phyloP scores from a whole-genome alignment of 1,140 invertebrate genomes.

The Conus betulinus region DNA sequence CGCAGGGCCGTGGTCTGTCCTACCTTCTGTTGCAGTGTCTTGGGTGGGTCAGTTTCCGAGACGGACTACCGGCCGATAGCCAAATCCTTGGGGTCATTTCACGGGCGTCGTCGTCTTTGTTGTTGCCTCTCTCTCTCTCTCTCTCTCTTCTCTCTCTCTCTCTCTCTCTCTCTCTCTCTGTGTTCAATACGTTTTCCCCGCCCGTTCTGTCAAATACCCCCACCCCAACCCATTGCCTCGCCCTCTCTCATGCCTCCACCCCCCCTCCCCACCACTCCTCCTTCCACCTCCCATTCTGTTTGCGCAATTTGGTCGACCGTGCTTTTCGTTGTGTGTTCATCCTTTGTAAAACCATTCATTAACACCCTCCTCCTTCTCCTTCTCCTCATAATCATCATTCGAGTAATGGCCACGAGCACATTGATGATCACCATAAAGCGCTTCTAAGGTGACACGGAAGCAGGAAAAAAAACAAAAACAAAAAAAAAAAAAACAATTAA shows the following conservation, averaged over 20 bases:
- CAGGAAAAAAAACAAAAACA: too few relatives aligned
- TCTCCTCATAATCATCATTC: too few relatives aligned
- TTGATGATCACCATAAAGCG: too few relatives aligned
- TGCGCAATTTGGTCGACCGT: background rate
- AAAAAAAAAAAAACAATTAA: too few relatives aligned
- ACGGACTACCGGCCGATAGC: too few relatives aligned
- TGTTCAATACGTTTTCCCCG: too few relatives aligned
- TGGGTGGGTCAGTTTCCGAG: background rate
- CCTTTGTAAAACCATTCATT: too few relatives aligned
- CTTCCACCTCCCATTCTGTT: background rate
- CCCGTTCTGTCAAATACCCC: background rate
- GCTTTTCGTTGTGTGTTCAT: background rate
- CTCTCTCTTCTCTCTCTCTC: background rate
- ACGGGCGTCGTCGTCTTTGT: background rate
- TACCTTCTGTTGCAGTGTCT: constrained; percentile 2
- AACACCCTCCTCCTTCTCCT: too few relatives aligned
- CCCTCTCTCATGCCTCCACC: background rate
- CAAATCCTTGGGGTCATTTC: background rate
- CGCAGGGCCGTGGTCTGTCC: too few relatives aligned
- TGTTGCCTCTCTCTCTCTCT: background rate
- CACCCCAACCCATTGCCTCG: background rate
- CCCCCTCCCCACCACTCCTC: background rate
- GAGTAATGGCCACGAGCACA: too few relatives aligned
- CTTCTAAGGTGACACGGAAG: too few relatives aligned
- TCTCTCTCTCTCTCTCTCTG: too few relatives aligned